These are phyloP conservation scores for Halcyon leucocephala DNA, from an alignment of 2,797 vertebrate genomes.

Conservation along the genomic window DNA sequence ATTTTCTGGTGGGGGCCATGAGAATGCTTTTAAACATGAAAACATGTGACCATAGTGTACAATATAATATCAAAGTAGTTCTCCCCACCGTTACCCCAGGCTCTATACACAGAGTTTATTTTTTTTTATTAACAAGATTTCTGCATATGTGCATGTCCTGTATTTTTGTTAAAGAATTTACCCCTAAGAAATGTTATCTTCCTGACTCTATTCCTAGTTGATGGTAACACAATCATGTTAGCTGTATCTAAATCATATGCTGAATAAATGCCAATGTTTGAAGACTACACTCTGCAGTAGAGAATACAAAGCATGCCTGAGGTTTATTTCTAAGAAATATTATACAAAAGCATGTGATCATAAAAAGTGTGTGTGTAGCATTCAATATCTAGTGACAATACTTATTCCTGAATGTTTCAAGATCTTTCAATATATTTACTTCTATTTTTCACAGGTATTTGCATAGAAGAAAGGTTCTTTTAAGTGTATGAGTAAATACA, in stretches of 20 bases:
- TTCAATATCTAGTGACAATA: not conserved
- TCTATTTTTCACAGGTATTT: not conserved
- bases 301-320: not conserved
- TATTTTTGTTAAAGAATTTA: not conserved
- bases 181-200: not conserved
- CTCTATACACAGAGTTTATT: not conserved
- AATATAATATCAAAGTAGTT: not conserved
- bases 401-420: not conserved
- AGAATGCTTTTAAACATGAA: not conserved
- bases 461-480: not conserved
- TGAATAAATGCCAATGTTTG: conserved; percentile 6
- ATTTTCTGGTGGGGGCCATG: not conserved
- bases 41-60: not conserved
- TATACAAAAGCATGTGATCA: not conserved
- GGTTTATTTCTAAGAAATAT: conserved; percentile 41
- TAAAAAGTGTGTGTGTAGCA: not conserved
- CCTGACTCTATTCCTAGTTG: not conserved
- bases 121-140: not conserved
- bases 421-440: not conserved
- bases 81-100: not conserved
- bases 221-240: not conserved
- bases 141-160: not conserved
- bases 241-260: not conserved
- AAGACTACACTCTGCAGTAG: not conserved
- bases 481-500: not conserved